Base-by-base conservation (phyloP, 2,888 invertebrate species). In the Cerceris ruficornis region DNA sequence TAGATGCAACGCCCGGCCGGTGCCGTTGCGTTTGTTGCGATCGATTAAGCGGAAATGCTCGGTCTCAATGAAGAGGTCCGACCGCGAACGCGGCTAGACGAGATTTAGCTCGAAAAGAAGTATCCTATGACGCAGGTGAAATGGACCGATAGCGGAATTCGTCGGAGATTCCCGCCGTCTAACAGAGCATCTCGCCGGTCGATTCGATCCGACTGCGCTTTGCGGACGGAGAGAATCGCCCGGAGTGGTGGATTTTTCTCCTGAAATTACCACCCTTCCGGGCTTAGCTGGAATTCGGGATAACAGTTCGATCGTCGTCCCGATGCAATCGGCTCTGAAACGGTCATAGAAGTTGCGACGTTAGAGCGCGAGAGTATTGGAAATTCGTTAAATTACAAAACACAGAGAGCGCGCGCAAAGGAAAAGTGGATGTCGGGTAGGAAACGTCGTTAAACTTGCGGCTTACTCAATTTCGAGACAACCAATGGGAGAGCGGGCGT, bases 31-130 rank as follows among this genome's bases (percentile, higher is more conserved):
- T 88, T 89, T 88, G 88, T 88, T 87, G 89, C 84, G 82, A 88
- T 88, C 86, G 88, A 89, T 88, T 88, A 87, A 87, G 83, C 81
- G 86, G 83, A 85, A 89, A 88, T 88, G 86, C 86, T 85, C 83
- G 82, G 79, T 80, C 82, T 52, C 80, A 64, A 68, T 70, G 39
- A 54, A 28, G 49, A 54, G 43, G 14, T 54, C 55, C 58, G 28
- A 28, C 55, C 73, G 72, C 17, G 15, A n/a, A 17, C 59, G 13
- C 15, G 41, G 11, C 13, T 28, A 58, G 9, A 52, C n/a, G 14
- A 49, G 43, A 61, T 49, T 49, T 49, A 59, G 39, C 41, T 59
- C 13, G 42, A 59, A 52, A 52, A 52, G 52, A 28, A 15, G 28
- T 28, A 17, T 55, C 11, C 17, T 7, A 55, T 9, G 6, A n/a